A percentile compares a stretch with the other conserved stretches of the same genome.
phyloP scores from a whole-genome alignment of 2,113 vertebrate genomes.

The Pseudopipra pipra region DNA sequence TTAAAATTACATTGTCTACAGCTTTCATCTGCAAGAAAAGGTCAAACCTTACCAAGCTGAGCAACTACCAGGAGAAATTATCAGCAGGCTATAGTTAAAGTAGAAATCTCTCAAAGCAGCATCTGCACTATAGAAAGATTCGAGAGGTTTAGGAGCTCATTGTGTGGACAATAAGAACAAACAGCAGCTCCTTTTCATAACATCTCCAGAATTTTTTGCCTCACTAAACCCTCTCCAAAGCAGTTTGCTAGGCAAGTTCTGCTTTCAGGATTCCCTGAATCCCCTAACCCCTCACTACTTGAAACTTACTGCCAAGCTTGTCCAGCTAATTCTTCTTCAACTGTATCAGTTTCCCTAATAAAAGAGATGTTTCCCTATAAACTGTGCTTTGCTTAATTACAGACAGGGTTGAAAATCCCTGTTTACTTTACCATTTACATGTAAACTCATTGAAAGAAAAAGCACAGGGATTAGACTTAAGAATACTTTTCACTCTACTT shows the following conservation, averaged over 20 bases:
- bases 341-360: neutral
- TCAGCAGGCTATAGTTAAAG: neutral
- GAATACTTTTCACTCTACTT: neutral
- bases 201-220: neutral
- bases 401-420: neutral
- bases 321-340: neutral
- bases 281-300: neutral
- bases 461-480: neutral
- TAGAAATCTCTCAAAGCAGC: neutral
- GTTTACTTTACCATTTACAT: neutral
- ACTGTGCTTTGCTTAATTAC: neutral
- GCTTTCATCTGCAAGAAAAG: constrained; percentile 26
- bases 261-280: neutral
- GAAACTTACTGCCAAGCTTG: neutral
- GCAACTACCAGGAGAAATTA: neutral
- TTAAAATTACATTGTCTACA: constrained; percentile 19
- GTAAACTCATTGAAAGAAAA: neutral
- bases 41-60: constrained; percentile 11
- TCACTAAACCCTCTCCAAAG: neutral
- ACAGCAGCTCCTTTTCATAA: neutral
- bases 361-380: neutral
- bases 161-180: neutral
- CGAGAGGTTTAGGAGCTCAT: neutral
- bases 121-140: neutral
- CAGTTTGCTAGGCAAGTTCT: neutral